Evolutionary conservation across 2,797 vertebrate species (phyloP).

Genomic region (Micromesistius poutassou): DNA sequence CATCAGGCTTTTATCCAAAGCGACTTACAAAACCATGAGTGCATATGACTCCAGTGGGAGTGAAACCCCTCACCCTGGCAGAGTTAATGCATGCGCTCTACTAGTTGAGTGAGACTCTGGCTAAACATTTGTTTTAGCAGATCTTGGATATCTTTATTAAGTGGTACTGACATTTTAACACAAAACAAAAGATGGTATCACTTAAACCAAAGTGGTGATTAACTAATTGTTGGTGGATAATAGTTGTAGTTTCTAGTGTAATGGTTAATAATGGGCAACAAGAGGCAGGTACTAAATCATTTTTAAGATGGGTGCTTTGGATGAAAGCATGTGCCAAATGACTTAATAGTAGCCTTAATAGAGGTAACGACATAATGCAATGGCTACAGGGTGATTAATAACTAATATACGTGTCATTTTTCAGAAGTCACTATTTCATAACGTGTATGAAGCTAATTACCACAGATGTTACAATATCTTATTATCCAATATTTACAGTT

Average conservation of each 20-base stretch:
- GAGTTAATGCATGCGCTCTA: background rate
- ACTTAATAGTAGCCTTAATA: background rate
- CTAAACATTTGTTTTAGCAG: background rate
- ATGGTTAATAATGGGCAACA: background rate
- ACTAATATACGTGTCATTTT: background rate
- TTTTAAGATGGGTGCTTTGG: background rate
- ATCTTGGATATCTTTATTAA: background rate
- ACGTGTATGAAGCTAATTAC: background rate
- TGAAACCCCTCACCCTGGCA: background rate
- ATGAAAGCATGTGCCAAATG: background rate
- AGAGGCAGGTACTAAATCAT: background rate
- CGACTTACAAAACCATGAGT: background rate
- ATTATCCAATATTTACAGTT: background rate
- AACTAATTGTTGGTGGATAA: background rate
- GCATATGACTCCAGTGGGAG: background rate
- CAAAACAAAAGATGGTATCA: no score
- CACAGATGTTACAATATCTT: background rate
- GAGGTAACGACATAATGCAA: background rate
- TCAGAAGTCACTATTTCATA: background rate
- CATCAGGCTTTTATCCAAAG: background rate
- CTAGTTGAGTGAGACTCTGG: background rate
- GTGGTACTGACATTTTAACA: background rate
- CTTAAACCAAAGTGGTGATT: background rate
- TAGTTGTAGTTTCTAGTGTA: no score
- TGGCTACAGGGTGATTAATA: background rate